Evolutionary conservation across 2,797 vertebrate species (phyloP).

Genomic region (Selene dorsalis): DNA sequence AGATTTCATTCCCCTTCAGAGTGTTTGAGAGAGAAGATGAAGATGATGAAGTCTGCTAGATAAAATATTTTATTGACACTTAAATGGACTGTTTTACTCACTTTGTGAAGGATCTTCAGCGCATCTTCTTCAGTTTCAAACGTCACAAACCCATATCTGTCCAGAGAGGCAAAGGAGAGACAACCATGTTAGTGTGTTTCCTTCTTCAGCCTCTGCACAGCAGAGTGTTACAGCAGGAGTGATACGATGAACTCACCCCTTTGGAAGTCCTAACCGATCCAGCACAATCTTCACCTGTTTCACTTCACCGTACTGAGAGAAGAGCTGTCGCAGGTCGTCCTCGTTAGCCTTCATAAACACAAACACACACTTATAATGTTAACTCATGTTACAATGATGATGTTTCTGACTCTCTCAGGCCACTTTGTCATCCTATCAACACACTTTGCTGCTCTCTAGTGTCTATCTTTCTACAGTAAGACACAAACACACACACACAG

Average conservation of each 20-base stretch:
- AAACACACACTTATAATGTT: neutral
- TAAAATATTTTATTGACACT: neutral
- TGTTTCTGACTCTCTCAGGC: neutral
- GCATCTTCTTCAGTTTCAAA: constrained; percentile 90
- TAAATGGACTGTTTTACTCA: constrained; percentile 46
- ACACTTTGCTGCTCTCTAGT: constrained; percentile 28
- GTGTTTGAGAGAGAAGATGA: constrained; percentile 25
- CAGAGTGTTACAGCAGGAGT: too few relatives aligned
- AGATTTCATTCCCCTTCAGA: constrained; percentile 81
- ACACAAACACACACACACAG: neutral
- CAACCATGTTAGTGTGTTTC: too few relatives aligned
- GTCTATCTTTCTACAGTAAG: neutral
- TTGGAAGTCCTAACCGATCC: constrained; percentile 87
- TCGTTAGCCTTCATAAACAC: constrained; percentile 83
- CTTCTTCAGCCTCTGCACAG: too few relatives aligned
- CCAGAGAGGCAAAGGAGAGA: constrained; percentile 10
- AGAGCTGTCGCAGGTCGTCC: constrained; percentile 86
- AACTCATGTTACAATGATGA: neutral
- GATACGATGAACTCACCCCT: constrained; percentile 82
- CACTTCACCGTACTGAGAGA: constrained; percentile 87
- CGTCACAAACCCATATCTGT: constrained; percentile 92
- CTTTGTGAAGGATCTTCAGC: constrained; percentile 87
- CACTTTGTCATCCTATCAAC: neutral
- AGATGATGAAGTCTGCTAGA: neutral
- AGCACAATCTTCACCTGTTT: constrained; percentile 91